A percentile compares a stretch with the other conserved stretches of the same genome.
Conservation (phyloP, 2,113 vertebrate species). For the Rattus rattus region DNA sequence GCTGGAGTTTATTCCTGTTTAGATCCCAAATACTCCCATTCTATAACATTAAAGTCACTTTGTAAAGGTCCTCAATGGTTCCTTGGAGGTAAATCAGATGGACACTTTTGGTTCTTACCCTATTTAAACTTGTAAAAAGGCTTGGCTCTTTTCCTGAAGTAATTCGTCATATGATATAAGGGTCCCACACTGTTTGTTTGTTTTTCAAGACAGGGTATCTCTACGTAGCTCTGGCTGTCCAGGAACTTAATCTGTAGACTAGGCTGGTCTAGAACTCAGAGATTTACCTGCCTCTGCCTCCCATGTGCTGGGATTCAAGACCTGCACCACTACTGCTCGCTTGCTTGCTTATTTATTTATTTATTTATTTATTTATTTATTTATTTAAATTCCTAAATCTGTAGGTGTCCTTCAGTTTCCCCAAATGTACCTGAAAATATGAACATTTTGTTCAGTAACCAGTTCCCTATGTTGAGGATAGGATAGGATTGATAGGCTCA, state of each 20-base stretch:
- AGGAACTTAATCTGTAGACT: neutral
- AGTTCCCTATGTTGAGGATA: neutral
- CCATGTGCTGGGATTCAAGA: neutral
- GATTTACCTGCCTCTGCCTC: neutral
- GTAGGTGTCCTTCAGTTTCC: neutral
- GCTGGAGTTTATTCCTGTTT: neutral
- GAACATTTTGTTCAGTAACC: constrained; percentile 1
- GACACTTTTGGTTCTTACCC: neutral
- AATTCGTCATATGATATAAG: neutral
- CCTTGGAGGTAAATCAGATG: neutral
- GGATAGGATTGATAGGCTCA: neutral
- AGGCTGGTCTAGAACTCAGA: neutral
- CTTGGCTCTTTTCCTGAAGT: neutral
- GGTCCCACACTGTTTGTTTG: neutral
- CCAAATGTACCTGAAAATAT: neutral
- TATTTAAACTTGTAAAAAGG: constrained; percentile 25
- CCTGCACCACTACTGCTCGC: neutral
- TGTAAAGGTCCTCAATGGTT: neutral
- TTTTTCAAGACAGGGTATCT: neutral
- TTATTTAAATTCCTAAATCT: neutral
- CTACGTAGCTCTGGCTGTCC: neutral
- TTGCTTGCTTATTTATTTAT: too few species aligned
- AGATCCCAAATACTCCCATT: neutral
- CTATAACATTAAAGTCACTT: neutral
- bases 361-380: neutral